These are phyloP conservation scores for Agrotis puta DNA, from an alignment of 2,888 invertebrate genomes.

Conservation along the genomic window DNA sequence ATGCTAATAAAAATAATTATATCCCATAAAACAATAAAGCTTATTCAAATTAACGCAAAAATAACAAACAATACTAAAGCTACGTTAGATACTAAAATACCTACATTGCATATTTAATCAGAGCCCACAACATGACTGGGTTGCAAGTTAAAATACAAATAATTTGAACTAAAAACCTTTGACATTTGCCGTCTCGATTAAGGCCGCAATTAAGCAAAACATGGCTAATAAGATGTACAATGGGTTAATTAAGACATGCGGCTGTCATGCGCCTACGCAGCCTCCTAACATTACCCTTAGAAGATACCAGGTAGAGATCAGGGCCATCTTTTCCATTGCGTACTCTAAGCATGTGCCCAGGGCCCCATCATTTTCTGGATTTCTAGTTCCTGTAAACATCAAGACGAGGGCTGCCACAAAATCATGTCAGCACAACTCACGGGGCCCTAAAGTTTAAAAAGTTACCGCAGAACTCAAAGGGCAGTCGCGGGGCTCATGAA, in stretches of 20 bases:
- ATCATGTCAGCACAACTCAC: too few relatives aligned
- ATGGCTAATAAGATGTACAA: conserved; percentile 76
- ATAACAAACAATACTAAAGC: conserved; percentile 20
- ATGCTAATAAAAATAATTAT: conserved; percentile 12
- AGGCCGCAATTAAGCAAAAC: conserved; percentile 68
- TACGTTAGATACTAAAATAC: conserved; percentile 28
- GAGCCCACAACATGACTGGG: conserved; percentile 72
- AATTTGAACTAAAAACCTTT: conserved; percentile 80
- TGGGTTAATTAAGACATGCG: conserved; percentile 83
- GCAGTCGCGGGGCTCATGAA: too few relatives aligned
- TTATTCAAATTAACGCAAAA: conserved; percentile 19
- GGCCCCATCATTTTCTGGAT: too few relatives aligned
- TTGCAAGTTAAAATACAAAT: conserved; percentile 74
- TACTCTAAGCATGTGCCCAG: too few relatives aligned
- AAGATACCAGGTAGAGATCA: conserved; percentile 55
- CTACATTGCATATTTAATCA: conserved; percentile 62
- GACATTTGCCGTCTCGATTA: conserved; percentile 74
- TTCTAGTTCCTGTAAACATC: too few relatives aligned
- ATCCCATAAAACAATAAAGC: conserved; percentile 10
- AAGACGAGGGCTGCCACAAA: too few relatives aligned
- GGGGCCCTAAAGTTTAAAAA: too few relatives aligned
- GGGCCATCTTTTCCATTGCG: too few relatives aligned
- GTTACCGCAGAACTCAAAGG: too few relatives aligned
- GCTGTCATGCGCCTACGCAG: conserved; percentile 74
- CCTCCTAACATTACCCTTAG: conserved; percentile 58